Evolutionary conservation across 1,140 invertebrate species (phyloP).

Genomic region (Rhagoletis zephyria): DNA sequence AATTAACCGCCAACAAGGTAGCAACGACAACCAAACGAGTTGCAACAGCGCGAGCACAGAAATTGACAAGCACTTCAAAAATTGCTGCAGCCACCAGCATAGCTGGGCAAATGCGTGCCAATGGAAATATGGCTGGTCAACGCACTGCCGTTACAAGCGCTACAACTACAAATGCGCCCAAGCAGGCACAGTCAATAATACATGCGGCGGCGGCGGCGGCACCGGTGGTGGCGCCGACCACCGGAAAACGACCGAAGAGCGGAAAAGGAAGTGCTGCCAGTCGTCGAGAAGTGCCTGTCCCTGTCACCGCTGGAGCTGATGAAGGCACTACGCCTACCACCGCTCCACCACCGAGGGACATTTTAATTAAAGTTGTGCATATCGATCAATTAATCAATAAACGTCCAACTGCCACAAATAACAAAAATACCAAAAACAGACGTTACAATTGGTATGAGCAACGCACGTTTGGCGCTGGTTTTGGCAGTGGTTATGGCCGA

Average conservation of each 20-base stretch:
- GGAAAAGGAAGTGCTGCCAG: neutral
- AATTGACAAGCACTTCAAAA: neutral
- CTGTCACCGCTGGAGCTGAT: neutral
- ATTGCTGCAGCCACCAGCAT: neutral
- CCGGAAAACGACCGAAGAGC: neutral
- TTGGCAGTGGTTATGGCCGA: neutral
- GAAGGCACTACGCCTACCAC: neutral
- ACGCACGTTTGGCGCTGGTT: neutral
- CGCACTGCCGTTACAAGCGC: neutral
- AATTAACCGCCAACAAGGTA: constrained; percentile 8
- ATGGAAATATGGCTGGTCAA: neutral
- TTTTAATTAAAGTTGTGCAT: constrained; percentile 58
- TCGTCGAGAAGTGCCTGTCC: neutral
- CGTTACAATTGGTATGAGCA: neutral
- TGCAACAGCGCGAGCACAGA: neutral
- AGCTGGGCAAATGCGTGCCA: neutral
- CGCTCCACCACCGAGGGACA: neutral
- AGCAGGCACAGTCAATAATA: neutral
- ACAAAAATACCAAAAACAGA: constrained; percentile 57
- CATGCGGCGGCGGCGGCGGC: no score
- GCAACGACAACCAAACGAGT: neutral
- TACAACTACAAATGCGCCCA: neutral
- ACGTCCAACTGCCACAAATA: constrained; percentile 9
- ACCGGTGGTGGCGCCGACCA: neutral
- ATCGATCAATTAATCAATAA: constrained; percentile 59